phyloP scores from a whole-genome alignment of 2,888 invertebrate species.

The Lepetodrilus schrolli region DNA sequence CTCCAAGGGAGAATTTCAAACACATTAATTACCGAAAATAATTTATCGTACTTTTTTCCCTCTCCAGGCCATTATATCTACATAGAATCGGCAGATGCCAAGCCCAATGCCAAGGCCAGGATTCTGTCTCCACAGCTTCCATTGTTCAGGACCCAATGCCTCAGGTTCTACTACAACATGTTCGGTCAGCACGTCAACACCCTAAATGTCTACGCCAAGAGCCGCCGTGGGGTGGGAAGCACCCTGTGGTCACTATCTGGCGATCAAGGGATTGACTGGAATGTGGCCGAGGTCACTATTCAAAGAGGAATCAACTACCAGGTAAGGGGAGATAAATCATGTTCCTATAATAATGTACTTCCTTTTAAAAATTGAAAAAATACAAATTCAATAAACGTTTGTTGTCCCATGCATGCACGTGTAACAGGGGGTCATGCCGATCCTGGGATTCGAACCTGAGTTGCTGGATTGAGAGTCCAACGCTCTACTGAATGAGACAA shows the following conservation, averaged over 20 bases:
- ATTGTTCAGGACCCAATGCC: conserved; percentile 47
- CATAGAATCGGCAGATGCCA: conserved; percentile 77
- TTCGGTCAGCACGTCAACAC: conserved; percentile 58
- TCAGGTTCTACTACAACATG: conserved; percentile 68
- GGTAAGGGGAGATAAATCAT: not conserved
- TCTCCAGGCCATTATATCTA: conserved; percentile 77
- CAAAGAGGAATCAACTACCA: conserved; percentile 32
- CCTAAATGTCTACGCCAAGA: conserved; percentile 50
- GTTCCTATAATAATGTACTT: not conserved
- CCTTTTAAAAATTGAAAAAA: too few species aligned
- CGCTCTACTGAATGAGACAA: too few species aligned
- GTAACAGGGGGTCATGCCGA: not conserved
- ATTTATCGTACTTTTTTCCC: too few species aligned
- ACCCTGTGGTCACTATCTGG: conserved; percentile 43
- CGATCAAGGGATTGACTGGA: conserved; percentile 55
- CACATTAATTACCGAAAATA: too few species aligned
- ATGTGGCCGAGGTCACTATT: conserved; percentile 52
- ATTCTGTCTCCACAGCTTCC: conserved; percentile 51
- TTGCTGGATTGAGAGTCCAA: too few species aligned
- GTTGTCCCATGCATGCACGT: not conserved
- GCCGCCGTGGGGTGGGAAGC: conserved; percentile 29
- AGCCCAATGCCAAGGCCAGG: conserved; percentile 47
- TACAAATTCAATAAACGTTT: not conserved
- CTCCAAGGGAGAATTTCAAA: too few species aligned
- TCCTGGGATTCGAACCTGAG: too few species aligned